phyloP scores from a whole-genome alignment of 2,888 invertebrate species.

The Ornithoptera priamus region DNA sequence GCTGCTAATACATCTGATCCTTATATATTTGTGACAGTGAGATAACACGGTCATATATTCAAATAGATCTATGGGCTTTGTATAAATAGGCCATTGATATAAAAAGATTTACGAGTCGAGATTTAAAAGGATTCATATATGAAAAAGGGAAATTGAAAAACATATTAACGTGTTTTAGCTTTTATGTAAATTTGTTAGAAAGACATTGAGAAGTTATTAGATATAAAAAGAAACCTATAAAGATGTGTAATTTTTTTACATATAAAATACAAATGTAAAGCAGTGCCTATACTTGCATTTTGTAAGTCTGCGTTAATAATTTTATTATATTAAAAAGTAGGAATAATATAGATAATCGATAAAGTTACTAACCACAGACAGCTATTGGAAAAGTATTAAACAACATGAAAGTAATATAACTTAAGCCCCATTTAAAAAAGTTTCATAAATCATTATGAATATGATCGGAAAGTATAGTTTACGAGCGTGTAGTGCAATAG shows the following conservation, averaged over 20 bases:
- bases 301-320: no score
- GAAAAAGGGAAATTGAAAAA: neutral
- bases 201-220: neutral
- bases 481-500: constrained; percentile 2
- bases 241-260: no score
- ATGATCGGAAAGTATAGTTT: neutral
- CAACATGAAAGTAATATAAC: no score
- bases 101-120: constrained; percentile 12
- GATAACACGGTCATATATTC: constrained; percentile 25
- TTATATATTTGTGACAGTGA: constrained; percentile 10
- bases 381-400: no score
- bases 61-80: constrained; percentile 17
- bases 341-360: no score
- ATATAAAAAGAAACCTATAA: no score
- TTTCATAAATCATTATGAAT: neutral
- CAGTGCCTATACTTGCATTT: no score
- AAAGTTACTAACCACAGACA: no score
- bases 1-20: constrained; percentile 3
- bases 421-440: neutral
- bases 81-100: constrained; percentile 12
- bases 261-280: no score
- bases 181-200: neutral
- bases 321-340: no score
- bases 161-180: neutral
- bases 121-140: neutral